These are phyloP conservation scores for Caenorhabditis doughertyi DNA, from an alignment of 2,888 invertebrate species.

Conservation along the genomic window DNA sequence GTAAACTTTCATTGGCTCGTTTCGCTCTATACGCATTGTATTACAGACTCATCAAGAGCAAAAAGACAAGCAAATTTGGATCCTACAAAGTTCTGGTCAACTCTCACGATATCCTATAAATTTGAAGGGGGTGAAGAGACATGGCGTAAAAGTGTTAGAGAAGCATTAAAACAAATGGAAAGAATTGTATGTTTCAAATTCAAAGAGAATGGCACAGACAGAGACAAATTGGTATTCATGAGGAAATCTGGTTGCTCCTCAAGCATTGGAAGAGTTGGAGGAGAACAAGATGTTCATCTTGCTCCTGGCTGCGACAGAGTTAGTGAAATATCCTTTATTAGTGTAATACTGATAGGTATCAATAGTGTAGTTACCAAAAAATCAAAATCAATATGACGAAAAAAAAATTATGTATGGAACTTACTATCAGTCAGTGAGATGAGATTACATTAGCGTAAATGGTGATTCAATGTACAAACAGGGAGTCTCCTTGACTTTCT, in stretches of 20 bases:
- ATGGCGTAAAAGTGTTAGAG: conserved; percentile 76
- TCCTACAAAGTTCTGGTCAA: conserved; percentile 74
- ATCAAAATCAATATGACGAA: no score
- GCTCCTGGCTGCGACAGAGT: conserved; percentile 80
- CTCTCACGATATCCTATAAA: conserved; percentile 73
- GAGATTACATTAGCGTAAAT: no score
- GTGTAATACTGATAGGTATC: no score
- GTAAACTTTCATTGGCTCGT: not conserved
- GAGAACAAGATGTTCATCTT: conserved; percentile 77
- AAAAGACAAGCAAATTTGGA: conserved; percentile 78
- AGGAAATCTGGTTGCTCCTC: conserved; percentile 79
- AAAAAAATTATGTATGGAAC: no score
- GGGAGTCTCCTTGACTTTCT: no score
- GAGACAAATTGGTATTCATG: conserved; percentile 69
- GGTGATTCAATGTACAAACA: no score
- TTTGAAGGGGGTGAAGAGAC: conserved; percentile 72
- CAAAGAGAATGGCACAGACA: conserved; percentile 74
- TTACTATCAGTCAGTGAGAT: no score
- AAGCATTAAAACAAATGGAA: conserved; percentile 76
- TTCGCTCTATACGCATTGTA: no score
- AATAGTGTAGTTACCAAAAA: no score
- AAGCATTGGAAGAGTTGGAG: conserved; percentile 78
- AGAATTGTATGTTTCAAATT: conserved; percentile 78
- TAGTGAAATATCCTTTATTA: no score
- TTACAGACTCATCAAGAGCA: conserved; percentile 51